phyloP scores from a whole-genome alignment of 2,888 invertebrate genomes.

The Erannis defoliaria region DNA sequence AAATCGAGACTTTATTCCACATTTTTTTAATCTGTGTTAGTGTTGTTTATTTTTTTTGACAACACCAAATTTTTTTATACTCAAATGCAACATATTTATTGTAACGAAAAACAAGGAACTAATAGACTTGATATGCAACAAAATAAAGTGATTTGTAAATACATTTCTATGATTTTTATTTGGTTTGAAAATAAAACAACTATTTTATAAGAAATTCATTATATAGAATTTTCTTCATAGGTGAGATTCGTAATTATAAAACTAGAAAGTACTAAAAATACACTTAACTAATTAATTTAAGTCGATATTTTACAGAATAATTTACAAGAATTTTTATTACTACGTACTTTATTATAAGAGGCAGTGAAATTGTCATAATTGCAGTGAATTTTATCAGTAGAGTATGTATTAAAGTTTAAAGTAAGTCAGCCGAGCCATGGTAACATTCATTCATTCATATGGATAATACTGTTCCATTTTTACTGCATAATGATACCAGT shows the following conservation, averaged over 20 bases:
- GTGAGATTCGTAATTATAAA: constrained; percentile 67
- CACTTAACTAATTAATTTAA: constrained; percentile 52
- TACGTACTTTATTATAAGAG: constrained; percentile 64
- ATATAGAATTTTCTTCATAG: constrained; percentile 63
- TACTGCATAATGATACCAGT: neutral
- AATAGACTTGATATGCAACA: constrained; percentile 82
- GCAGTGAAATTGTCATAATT: constrained; percentile 65
- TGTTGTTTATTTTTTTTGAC: constrained; percentile 70
- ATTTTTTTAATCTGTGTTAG: constrained; percentile 71
- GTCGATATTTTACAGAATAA: constrained; percentile 78
- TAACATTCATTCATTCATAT: constrained; percentile 54
- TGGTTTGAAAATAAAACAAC: constrained; percentile 52
- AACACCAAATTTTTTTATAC: constrained; percentile 66
- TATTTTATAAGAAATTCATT: constrained; percentile 56
- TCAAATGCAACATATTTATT: constrained; percentile 83
- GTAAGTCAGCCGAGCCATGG: constrained; percentile 47
- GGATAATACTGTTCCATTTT: constrained; percentile 48
- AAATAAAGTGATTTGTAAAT: constrained; percentile 85
- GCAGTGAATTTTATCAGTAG: constrained; percentile 12
- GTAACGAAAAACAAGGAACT: constrained; percentile 69
- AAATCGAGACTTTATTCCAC: constrained; percentile 75
- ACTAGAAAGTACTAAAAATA: constrained; percentile 55
- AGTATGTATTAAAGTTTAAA: constrained; percentile 2
- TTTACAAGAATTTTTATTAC: constrained; percentile 66
- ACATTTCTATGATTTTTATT: constrained; percentile 40